Percentiles rank a stretch among this genome's conserved stretches.
Conservation (phyloP, 64 coral and sea anemone genomes). For the Astreopora myriophthalma region DNA sequence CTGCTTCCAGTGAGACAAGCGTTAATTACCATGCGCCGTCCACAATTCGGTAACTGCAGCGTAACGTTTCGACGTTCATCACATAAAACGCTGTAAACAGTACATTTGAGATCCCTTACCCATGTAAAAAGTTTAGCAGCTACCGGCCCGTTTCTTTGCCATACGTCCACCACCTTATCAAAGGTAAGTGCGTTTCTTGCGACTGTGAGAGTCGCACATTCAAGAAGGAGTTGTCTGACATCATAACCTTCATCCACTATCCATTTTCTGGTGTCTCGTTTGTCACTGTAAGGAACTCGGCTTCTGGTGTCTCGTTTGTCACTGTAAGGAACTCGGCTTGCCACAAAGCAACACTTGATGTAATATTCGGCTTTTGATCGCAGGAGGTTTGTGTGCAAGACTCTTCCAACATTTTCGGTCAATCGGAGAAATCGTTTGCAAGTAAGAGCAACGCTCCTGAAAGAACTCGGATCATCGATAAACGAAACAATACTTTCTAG, state of each 20-base stretch:
- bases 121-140: slow-evolving; percentile 37
- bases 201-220: not conserved
- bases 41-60: slow-evolving; percentile 14
- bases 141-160: slow-evolving; percentile 12
- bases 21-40: slow-evolving; percentile 18
- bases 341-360: slow-evolving; percentile 17
- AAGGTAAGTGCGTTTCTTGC: not conserved
- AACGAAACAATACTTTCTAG: slow-evolving; percentile 11
- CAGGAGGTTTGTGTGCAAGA: slow-evolving; percentile 18
- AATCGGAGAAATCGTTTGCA: slow-evolving; percentile 56
- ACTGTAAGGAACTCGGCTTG: not conserved
- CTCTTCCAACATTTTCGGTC: not conserved
- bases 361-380: slow-evolving; percentile 51
- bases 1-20: not conserved
- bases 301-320: not conserved
- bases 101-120: not conserved
- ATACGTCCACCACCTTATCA: not conserved
- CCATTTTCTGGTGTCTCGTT: not conserved
- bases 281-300: not conserved
- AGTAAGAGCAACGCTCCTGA: slow-evolving; percentile 44
- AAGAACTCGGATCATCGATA: not conserved
- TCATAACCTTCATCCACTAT: not conserved
- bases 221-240: not conserved
- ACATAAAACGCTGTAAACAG: not conserved
- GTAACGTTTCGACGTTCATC: not conserved